Evolutionary conservation across 2,113 vertebrate genomes (phyloP), one percentile per base, ranked within the genome.

Genomic region (Chelonoidis abingdonii): DNA sequence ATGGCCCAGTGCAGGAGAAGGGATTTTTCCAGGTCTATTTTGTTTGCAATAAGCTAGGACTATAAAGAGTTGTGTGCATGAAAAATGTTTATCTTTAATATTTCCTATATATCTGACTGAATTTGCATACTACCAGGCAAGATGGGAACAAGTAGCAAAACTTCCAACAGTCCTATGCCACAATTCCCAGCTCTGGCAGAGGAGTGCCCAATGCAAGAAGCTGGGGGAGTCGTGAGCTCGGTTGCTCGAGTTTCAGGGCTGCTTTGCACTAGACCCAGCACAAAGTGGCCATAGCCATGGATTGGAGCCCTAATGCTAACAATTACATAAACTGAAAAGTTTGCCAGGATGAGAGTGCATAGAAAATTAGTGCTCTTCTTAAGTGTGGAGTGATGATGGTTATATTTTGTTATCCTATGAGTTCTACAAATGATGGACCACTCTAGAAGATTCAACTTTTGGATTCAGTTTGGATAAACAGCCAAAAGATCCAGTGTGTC

Each of bases 21-120:
- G 0, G 0, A 6, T 49, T 80, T 24, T 88, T 80, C 25, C 62
- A 89, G 75, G 80, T 50, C 59, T 69, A 76, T 82, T 92, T 80
- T 19, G 29, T 81, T 93, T 89, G 81, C 1, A 5, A 69, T 90
- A 80, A 38, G 8, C 19, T 92, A 80, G 38, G 89, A 54, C 65
- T 22, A 27, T 78, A 95, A 88, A 87, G 8, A 84, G 41, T 52
- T 95, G 54, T 52, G n/a, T 57, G 54, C 57, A 80, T 11, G 93
- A 82, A 87, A 89, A 1, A 29, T 25, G 2, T 27, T 65, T 85
- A 31, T 6, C 0, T 6, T n/a, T 89, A 89, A 10, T 49, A 19
- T 93, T 91, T 50, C 2, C 13, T 72, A 41, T 3, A 16, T 10
- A 47, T 0, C 54, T 21, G 19, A 82, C 25, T 22, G 54, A 4